phyloP scores from a whole-genome alignment of 2,888 invertebrate species.

The Ceraclea dissimilis region DNA sequence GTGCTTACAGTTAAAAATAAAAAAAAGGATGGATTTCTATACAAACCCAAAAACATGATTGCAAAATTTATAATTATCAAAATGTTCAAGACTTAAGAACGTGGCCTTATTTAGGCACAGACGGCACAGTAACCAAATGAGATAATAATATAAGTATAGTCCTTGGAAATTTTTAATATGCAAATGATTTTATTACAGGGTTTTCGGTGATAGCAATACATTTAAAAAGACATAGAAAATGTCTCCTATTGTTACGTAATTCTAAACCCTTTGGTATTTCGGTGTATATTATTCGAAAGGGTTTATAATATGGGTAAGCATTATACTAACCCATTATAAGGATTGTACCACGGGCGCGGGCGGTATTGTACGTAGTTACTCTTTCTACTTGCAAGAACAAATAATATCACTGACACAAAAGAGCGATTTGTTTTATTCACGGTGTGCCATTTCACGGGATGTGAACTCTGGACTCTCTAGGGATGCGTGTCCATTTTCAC shows the following conservation, averaged over 20 bases:
- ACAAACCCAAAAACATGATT: no score
- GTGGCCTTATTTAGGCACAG: no score
- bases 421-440: constrained; percentile 1
- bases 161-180: no score
- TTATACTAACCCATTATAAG: not conserved
- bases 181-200: no score
- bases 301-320: not conserved
- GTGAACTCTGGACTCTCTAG: constrained; percentile 3
- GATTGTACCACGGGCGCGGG: not conserved
- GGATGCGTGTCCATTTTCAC: constrained; percentile 10
- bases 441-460: constrained; percentile 1
- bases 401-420: not conserved
- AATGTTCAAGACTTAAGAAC: no score
- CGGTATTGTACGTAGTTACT: not conserved
- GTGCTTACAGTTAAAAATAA: no score
- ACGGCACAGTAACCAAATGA: no score
- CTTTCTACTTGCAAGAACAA: not conserved
- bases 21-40: no score
- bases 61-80: no score
- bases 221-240: no score
- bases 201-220: no score
- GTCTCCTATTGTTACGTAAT: not conserved
- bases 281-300: not conserved
- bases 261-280: not conserved
- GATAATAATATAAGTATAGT: no score